phyloP scores from a whole-genome alignment of 2,888 invertebrate genomes.

The Stramonita haemastoma region DNA sequence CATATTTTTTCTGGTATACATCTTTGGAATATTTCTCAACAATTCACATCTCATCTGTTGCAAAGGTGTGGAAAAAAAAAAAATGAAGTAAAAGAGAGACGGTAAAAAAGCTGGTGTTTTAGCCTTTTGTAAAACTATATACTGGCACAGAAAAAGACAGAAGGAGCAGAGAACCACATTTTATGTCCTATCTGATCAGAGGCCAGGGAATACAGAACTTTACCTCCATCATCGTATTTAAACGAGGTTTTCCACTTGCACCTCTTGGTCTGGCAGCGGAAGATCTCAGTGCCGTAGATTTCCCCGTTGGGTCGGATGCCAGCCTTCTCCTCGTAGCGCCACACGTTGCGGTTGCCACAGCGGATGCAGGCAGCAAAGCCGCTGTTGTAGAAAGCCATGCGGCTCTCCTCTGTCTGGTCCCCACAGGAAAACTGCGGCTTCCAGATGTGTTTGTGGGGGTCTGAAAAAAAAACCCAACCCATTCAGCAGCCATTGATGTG shows the following conservation, averaged over 20 bases:
- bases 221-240: slow-evolving; percentile 54
- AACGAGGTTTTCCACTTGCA: slow-evolving; percentile 54
- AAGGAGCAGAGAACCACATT: no score
- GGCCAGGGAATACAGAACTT: not conserved
- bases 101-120: not conserved
- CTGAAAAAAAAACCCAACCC: slow-evolving; percentile 41
- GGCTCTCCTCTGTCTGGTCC: slow-evolving; percentile 49
- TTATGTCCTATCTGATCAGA: no score
- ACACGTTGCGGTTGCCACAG: slow-evolving; percentile 52
- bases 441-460: slow-evolving; percentile 52
- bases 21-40: no score
- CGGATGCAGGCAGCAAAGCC: slow-evolving; percentile 52
- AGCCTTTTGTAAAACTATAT: no score
- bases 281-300: slow-evolving; percentile 53
- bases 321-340: slow-evolving; percentile 52
- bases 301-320: slow-evolving; percentile 54
- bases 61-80: no score
- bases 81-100: not conserved
- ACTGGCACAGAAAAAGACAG: no score
- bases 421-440: slow-evolving; percentile 49
- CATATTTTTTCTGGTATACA: no score
- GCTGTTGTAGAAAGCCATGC: slow-evolving; percentile 56
- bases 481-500: no score
- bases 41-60: no score
- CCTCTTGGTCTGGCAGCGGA: slow-evolving; percentile 52